Evolutionary conservation across 2,797 vertebrate genomes (phyloP), one percentile per base, ranked within the genome.

Genomic region (Bucorvus abyssinicus): DNA sequence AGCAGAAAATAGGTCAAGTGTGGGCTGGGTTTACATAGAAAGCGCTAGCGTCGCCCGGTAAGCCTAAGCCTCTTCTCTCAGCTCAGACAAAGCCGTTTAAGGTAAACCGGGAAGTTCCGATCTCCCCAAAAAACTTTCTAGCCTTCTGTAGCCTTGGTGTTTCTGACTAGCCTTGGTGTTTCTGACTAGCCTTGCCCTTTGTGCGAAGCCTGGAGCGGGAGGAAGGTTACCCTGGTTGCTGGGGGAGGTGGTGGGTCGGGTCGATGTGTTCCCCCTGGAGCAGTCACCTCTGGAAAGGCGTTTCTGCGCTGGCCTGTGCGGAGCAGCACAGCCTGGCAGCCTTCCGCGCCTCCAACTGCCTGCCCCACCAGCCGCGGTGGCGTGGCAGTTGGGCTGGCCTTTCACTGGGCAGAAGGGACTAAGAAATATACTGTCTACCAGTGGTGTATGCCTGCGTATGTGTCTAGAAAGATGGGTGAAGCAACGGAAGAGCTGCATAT

Each of bases 1-100:
- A 14, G 89, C 89, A 95, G 87, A 96, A 97, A 96, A 96, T 95
- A 95, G 95, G 95, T 97, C 95, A 97, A 94, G 96, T 95, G 95
- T 97, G 95, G 95, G 95, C n/a, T 97, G 95, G 95, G 93, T 95
- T 96, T 96, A 94, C 94, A 94, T 91, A 70, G 94, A 94, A 95
- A 96, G 89, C 83, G 6, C 83, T 89, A 16, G 76, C 53, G 27
- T 92, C 12, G 61, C 87, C 79, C 93, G 89, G 68, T 95, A 83
- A 92, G 92, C 87, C 84, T 96, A 93, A 96, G 91, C 81, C 85
- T 73, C 94, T 96, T 91, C 91, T 61, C 78, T 69, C 61, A 3
- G 47, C 91, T 91, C 92, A 94, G 94, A 94, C 94, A 90, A 95
- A 96, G 96, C 93, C 32, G 87, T 95, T 97, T 87, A 95, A 97